Conservation (phyloP, 2,888 invertebrate genomes). For the Rhimphoctona megacephalus region DNA sequence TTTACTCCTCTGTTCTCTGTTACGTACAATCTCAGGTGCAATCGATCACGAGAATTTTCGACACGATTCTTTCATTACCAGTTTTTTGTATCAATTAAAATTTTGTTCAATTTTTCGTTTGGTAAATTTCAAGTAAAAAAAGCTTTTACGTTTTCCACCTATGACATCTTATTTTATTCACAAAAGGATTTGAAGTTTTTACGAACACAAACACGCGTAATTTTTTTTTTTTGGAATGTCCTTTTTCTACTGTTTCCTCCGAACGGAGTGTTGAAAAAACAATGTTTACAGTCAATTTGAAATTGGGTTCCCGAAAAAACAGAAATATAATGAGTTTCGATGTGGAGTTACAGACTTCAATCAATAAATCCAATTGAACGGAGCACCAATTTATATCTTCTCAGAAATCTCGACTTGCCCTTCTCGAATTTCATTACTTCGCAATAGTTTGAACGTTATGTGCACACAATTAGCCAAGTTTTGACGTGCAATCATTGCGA, state of each 20-base stretch:
- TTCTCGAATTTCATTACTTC: conserved; percentile 25
- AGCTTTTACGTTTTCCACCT: too few relatives aligned
- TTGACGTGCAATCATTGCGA: conserved; percentile 68
- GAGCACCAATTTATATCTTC: conserved; percentile 5
- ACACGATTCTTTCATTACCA: conserved; percentile 1
- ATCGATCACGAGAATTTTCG: conserved; percentile 48
- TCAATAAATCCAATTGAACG: conserved; percentile 42
- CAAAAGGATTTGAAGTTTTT: too few relatives aligned
- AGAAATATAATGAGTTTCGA: background rate
- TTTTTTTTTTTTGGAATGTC: too few relatives aligned
- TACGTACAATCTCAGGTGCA: conserved; percentile 42
- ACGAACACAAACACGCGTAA: too few relatives aligned
- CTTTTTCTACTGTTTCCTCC: too few relatives aligned
- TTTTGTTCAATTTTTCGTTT: background rate
- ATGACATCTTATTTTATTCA: too few relatives aligned
- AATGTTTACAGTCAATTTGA: too few relatives aligned
- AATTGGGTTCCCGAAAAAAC: background rate
- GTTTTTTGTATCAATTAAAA: conserved; percentile 9
- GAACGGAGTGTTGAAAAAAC: too few relatives aligned
- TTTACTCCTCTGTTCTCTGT: background rate
- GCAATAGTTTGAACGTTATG: background rate
- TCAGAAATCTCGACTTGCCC: conserved; percentile 5
- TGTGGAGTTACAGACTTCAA: background rate
- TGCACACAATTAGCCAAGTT: conserved; percentile 55
- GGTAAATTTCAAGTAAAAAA: too few relatives aligned